These are phyloP conservation scores for Arctia plantaginis DNA, from an alignment of 2,888 invertebrate genomes.

Conservation along the genomic window DNA sequence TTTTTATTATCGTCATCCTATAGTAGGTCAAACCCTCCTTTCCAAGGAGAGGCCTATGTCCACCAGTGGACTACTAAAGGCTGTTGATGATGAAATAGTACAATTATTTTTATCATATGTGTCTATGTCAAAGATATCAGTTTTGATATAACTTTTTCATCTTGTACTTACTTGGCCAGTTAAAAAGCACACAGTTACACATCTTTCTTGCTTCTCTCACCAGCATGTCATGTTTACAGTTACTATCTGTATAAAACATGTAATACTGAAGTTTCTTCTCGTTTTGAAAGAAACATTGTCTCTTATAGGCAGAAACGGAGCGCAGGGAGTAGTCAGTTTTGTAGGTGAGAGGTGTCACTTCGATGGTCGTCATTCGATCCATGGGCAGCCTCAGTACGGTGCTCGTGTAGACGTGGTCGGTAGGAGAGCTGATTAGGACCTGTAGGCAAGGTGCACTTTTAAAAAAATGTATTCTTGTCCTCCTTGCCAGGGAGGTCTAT, in stretches of 20 bases:
- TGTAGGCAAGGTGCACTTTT: conserved; percentile 36
- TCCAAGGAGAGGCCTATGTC: no score
- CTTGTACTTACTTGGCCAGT: conserved; percentile 77
- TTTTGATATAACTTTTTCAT: not conserved
- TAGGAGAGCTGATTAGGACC: conserved; percentile 78
- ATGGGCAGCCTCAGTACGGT: conserved; percentile 79
- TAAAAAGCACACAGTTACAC: conserved; percentile 80
- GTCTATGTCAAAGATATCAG: no score
- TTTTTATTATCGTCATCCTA: no score
- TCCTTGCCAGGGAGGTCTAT: no score
- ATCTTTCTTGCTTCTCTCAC: conserved; percentile 75
- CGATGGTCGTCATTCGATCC: conserved; percentile 80
- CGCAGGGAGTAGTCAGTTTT: conserved; percentile 73
- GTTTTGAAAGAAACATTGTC: conserved; percentile 81
- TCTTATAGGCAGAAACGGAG: conserved; percentile 64
- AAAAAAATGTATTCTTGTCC: not conserved
- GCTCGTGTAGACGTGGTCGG: conserved; percentile 78
- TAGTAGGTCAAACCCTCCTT: no score
- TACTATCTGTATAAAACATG: conserved; percentile 83
- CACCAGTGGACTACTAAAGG: no score
- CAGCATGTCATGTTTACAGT: conserved; percentile 84
- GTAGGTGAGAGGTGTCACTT: conserved; percentile 78
- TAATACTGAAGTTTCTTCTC: conserved; percentile 75
- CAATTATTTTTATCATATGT: no score
- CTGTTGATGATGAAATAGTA: no score